A percentile compares a stretch with the other conserved stretches of the same genome.
phyloP scores from a whole-genome alignment of 2,888 invertebrate genomes.

The Eristalis intricaria region DNA sequence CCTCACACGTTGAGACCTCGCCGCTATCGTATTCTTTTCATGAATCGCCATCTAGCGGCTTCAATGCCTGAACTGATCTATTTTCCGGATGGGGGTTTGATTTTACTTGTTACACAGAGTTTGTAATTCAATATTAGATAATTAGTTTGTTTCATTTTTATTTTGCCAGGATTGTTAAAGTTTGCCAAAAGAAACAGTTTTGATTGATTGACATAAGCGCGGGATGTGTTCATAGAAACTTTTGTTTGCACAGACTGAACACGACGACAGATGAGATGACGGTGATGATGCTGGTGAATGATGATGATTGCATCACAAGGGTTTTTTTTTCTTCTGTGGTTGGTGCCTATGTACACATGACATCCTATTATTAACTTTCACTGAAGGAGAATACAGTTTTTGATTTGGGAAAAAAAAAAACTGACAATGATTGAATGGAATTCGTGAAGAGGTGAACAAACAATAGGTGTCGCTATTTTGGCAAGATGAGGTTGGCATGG shows the following conservation, averaged over 20 bases:
- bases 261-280: slow-evolving; percentile 1
- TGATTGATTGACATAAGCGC: slow-evolving; percentile 19
- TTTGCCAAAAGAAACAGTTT: background rate
- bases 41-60: slow-evolving; percentile 15
- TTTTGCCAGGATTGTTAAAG: background rate
- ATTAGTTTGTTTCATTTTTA: slow-evolving; percentile 6
- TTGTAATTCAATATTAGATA: slow-evolving; percentile 46
- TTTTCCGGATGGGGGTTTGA: slow-evolving; percentile 53
- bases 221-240: background rate
- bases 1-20: background rate
- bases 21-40: slow-evolving; percentile 9
- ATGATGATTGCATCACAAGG: slow-evolving; percentile 27
- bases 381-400: slow-evolving; percentile 17
- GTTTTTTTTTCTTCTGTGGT: background rate
- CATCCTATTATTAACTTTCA: slow-evolving; percentile 34
- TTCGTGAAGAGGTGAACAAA: slow-evolving; percentile 15
- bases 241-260: background rate
- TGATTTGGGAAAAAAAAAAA: background rate
- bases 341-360: background rate
- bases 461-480: slow-evolving; percentile 8
- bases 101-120: slow-evolving; percentile 36
- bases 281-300: background rate
- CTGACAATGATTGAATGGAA: slow-evolving; percentile 16
- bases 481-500: slow-evolving; percentile 9
- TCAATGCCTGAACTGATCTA: slow-evolving; percentile 22